These are phyloP conservation scores for Parelbella ahira DNA, from an alignment of 2,888 invertebrate species.

Conservation along the genomic window DNA sequence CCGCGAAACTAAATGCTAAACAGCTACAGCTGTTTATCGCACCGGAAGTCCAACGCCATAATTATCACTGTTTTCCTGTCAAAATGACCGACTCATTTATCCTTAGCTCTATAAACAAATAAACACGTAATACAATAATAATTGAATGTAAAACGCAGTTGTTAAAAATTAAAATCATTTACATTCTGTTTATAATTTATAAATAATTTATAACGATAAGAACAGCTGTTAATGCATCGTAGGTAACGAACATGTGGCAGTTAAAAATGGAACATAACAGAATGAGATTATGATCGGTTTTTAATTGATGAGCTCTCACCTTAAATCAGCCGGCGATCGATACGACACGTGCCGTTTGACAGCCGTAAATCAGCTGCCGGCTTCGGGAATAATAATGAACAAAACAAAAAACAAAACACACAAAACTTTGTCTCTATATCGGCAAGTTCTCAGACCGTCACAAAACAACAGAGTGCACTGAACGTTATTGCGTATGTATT, in stretches of 20 bases:
- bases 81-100: no score
- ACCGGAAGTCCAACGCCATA: slow-evolving; percentile 42
- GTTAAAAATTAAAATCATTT: no score
- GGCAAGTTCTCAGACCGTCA: slow-evolving; percentile 37
- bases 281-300: slow-evolving; percentile 12
- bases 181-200: no score
- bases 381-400: slow-evolving; percentile 36
- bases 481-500: slow-evolving; percentile 45
- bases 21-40: slow-evolving; percentile 49
- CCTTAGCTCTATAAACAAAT: no score
- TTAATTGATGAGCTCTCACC: slow-evolving; percentile 30
- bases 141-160: no score
- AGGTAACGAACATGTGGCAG: no score
- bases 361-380: slow-evolving; percentile 34
- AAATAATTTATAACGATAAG: no score
- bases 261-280: no score
- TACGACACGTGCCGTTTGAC: slow-evolving; percentile 52
- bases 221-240: no score
- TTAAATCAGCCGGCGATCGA: slow-evolving; percentile 45
- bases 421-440: slow-evolving; percentile 31
- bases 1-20: slow-evolving; percentile 28
- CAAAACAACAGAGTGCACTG: slow-evolving; percentile 47
- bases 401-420: slow-evolving; percentile 43
- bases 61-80: slow-evolving; percentile 47
- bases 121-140: no score